These are phyloP conservation scores for Diaperis boleti DNA, from an alignment of 2,888 invertebrate genomes.

Conservation along the genomic window DNA sequence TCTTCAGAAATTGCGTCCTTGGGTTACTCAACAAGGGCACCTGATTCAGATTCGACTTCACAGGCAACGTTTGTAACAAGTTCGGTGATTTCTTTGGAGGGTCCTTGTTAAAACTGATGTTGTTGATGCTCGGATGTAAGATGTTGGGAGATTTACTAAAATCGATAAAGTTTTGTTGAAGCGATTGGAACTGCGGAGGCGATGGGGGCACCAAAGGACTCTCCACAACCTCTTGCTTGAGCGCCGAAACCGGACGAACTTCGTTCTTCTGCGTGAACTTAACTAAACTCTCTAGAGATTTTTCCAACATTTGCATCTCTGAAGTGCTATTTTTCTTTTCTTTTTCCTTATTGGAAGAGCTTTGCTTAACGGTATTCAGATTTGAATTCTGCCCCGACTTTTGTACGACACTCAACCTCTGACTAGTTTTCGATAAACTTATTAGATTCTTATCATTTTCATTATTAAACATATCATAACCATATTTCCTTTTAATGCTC, in stretches of 20 bases:
- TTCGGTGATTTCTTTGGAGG: slow-evolving; percentile 58
- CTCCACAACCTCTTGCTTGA: slow-evolving; percentile 43
- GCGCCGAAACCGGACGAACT: slow-evolving; percentile 43
- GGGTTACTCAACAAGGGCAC: slow-evolving; percentile 57
- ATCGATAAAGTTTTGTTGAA: slow-evolving; percentile 56
- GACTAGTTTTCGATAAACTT: slow-evolving; percentile 50
- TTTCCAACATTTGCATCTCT: slow-evolving; percentile 59
- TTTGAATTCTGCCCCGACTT: slow-evolving; percentile 30
- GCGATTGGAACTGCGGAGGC: slow-evolving; percentile 62
- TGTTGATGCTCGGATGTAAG: slow-evolving; percentile 63
- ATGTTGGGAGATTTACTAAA: slow-evolving; percentile 53
- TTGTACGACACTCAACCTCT: slow-evolving; percentile 51
- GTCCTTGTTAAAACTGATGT: slow-evolving; percentile 60
- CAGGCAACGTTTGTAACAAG: slow-evolving; percentile 53
- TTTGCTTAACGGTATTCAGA: slow-evolving; percentile 15
- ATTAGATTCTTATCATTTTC: slow-evolving; percentile 50
- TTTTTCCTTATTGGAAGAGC: slow-evolving; percentile 31
- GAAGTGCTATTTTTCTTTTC: slow-evolving; percentile 27
- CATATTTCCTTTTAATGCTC: slow-evolving; percentile 59
- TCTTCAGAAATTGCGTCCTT: slow-evolving; percentile 57
- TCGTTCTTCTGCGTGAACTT: slow-evolving; percentile 46
- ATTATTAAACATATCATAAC: slow-evolving; percentile 48
- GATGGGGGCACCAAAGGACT: slow-evolving; percentile 53
- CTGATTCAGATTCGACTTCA: slow-evolving; percentile 44
- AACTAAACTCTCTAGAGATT: slow-evolving; percentile 56